Evolutionary conservation across 2,888 invertebrate genomes (phyloP), one percentile per base, ranked within the genome.

Genomic region (Synanthedon vespiformis): DNA sequence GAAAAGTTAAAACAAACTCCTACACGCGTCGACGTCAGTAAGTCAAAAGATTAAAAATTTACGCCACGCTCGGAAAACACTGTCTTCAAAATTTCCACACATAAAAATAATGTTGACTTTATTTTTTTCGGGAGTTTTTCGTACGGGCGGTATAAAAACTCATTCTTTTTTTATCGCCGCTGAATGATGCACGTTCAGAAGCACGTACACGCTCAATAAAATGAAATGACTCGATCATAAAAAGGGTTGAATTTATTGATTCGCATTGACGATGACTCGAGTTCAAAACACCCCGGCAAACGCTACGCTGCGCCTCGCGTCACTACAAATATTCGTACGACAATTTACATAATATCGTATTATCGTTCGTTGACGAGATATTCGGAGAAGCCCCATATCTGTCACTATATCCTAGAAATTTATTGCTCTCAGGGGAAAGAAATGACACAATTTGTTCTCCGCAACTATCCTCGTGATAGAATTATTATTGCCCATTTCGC

Each of bases 161-260:
- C 75, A 74, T 75, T 78, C 62, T 68, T 77, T 78, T 77, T 82
- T 83, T 83, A 82, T 75, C 74, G 71, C 62, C 68, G 59, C 64
- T 61, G 75, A 79, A 81, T 81, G 81, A 82, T 83, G 78, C 80
- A 77, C 77, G 73, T 72, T 72, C 68, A 67, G 72, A 68, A 70
- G 68, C 79, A 77, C 80, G 78, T 81, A 80, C 72, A 71, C 65
- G 62, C 57, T 64, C 71, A 77, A 84, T 86, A 84, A 85, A 85
- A 83, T 57, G 67, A 74, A 82, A 84, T 78, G 82, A 75, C 74
- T 73, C 75, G 77, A 79, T 81, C 80, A 73, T 84, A 84, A 83
- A 84, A 82, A 75, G 80, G 80, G 81, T 81, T 82, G 77, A 82
- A 83, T 84, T 82, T 83, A 85, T 84, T 82, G 81, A 83, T 80